These are phyloP conservation scores for Spongia lamella DNA, from an alignment of 37 sponge, comb jelly and placozoan genomes.

Conservation along the genomic window DNA sequence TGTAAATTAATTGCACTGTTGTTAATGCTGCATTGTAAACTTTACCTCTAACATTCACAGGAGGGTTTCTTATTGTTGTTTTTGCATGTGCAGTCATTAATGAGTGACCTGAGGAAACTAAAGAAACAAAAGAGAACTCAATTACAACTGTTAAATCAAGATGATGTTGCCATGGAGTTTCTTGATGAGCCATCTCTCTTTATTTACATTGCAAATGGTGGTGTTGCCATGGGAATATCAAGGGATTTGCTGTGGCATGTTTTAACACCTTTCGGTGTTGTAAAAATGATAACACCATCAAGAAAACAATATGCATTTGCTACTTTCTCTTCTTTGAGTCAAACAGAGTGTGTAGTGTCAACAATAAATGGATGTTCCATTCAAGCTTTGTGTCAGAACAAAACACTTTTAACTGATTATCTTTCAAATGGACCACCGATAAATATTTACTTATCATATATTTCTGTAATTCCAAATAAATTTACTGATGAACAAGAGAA, in stretches of 20 bases:
- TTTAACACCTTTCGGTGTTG: background rate
- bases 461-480: constrained; percentile 16
- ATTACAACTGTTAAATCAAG: constrained; percentile 9
- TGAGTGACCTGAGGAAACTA: constrained; percentile 12
- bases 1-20: no score
- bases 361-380: constrained; percentile 44
- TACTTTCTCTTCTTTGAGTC: background rate
- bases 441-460: constrained; percentile 39
- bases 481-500: background rate
- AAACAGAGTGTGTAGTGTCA: background rate
- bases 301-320: constrained; percentile 54
- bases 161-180: constrained; percentile 32
- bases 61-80: no score
- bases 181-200: constrained; percentile 22
- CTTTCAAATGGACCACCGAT: constrained; percentile 43
- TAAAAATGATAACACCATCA: constrained; percentile 22
- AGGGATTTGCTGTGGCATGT: constrained; percentile 14
- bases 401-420: constrained; percentile 1
- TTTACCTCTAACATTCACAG: no score
- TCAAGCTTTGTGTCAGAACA: constrained; percentile 6
- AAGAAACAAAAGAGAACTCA: constrained; percentile 47
- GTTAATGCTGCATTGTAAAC: no score
- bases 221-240: constrained; percentile 46
- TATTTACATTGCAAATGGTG: constrained; percentile 71
- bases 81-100: no score